Conservation (phyloP, 1,140 invertebrate species). For the Gyrodactylus bullatarudis region DNA sequence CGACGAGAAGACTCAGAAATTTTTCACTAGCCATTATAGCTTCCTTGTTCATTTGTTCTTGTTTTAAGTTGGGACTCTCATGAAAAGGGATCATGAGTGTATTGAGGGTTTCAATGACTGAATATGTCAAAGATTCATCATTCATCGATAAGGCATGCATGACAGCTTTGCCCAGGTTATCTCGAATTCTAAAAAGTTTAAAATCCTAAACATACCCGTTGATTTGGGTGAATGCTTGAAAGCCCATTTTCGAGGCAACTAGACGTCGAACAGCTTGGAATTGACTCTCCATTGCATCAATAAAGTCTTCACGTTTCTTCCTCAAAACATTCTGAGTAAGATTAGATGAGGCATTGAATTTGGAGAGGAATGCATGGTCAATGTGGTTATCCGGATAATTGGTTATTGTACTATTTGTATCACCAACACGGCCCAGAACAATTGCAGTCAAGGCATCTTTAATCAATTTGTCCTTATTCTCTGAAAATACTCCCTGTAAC, state of each 20-base stretch:
- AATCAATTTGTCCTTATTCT: slow-evolving; percentile 90
- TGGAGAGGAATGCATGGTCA: neutral
- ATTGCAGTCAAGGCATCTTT: slow-evolving; percentile 37
- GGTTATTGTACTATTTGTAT: too few relatives aligned
- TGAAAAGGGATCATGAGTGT: slow-evolving; percentile 93
- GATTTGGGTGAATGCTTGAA: slow-evolving; percentile 62
- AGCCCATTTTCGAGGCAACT: slow-evolving; percentile 81
- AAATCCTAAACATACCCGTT: slow-evolving; percentile 29
- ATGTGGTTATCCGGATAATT: neutral
- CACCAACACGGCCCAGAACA: slow-evolving; percentile 19
- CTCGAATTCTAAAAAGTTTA: slow-evolving; percentile 36
- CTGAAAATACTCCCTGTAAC: slow-evolving; percentile 54
- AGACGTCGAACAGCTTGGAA: slow-evolving; percentile 66
- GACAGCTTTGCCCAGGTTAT: slow-evolving; percentile 58
- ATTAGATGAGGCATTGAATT: neutral
- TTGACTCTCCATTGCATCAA: slow-evolving; percentile 36
- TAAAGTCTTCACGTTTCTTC: slow-evolving; percentile 25
- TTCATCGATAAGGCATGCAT: slow-evolving; percentile 46
- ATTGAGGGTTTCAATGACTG: slow-evolving; percentile 77
- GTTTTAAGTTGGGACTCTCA: slow-evolving; percentile 55
- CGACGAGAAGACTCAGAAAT: slow-evolving; percentile 62
- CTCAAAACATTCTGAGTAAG: neutral
- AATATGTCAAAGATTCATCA: slow-evolving; percentile 57
- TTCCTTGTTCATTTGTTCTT: slow-evolving; percentile 88
- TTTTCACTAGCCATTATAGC: slow-evolving; percentile 57